Evolutionary conservation across 2,888 invertebrate species (phyloP), one percentile per base, ranked within the genome.

Genomic region (Caenorhabditis sp.): DNA sequence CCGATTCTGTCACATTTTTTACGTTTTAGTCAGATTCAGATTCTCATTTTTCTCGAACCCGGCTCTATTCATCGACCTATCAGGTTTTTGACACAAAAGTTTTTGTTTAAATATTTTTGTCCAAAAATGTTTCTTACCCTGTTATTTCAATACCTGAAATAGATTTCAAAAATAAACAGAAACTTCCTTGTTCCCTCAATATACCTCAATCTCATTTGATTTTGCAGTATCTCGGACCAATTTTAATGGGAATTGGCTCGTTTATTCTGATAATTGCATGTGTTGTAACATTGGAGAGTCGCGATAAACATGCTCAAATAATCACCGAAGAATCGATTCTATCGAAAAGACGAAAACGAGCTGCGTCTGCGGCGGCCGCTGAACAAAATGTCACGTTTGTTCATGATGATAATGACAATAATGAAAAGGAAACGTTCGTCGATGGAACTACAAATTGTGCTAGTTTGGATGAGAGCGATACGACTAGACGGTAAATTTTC

Each of bases 241-340:
- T 96, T 78, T 93, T 97, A 62, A 97, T 97, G 96, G 97, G 97
- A 36, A 93, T 95, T 73, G 96, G 97, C 89, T 95, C 94, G 92
- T 97, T 97, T 88, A 94, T 95, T 81, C 94, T 97, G 51, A 96
- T 97, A 24, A 95, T 96, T 36, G 95, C 96, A 0, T 96, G 96
- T 88, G 97, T 97, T 62, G 95, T 97, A 93, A 97, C 96, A n/a
- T 95, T 97, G 88, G 97, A 97, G 88, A 95, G 95, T 0, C 91
- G 96, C 2, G 97, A 97, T 89, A 94, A 94, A 74, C 89, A 96
- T 0, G 94, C 95, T 2, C 76, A 76, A 26, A 71, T 74, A 2
- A 74, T 74, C 26, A 74, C 74, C 10, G 74, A 74, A 63, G 74
- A 74, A 19, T 63, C 69, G 37, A 74, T 73, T 37, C 21, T 73